phyloP scores from a whole-genome alignment of 2,113 vertebrate genomes.

The Cathartes aura region DNA sequence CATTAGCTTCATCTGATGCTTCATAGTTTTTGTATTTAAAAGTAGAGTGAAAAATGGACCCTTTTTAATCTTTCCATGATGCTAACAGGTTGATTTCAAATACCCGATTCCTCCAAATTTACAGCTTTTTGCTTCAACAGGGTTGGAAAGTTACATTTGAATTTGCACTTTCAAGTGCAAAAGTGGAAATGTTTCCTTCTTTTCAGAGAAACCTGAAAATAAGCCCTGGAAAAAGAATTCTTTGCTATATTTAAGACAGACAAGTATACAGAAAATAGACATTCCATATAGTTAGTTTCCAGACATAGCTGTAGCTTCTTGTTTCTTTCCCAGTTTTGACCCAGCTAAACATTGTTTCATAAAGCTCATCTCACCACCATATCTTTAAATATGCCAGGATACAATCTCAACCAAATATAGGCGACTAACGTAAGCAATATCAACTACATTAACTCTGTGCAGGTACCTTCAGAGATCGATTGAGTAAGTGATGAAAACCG shows the following conservation, averaged over 20 bases:
- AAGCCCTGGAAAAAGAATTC: neutral
- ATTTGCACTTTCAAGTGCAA: neutral
- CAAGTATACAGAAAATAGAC: neutral
- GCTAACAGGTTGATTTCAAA: neutral
- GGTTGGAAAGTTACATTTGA: neutral
- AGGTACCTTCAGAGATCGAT: neutral
- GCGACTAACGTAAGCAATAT: neutral
- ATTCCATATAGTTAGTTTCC: neutral
- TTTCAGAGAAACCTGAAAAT: neutral
- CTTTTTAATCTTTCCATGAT: neutral
- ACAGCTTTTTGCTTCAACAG: neutral
- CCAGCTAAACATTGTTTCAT: neutral
- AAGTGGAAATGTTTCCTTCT: neutral
- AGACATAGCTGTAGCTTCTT: neutral
- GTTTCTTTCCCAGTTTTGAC: neutral
- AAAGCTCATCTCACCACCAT: neutral
- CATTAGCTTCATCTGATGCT: neutral
- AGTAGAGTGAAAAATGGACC: neutral
- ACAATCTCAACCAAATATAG: neutral
- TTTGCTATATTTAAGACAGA: neutral
- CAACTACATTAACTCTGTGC: neutral
- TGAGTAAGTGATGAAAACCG: neutral
- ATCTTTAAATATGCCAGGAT: neutral
- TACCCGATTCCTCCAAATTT: neutral
- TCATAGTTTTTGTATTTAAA: neutral